Percentiles rank a stretch among this genome's conserved stretches.
Evolutionary conservation across 2,888 invertebrate species (phyloP).

Genomic region (Xestia sexstrigata): DNA sequence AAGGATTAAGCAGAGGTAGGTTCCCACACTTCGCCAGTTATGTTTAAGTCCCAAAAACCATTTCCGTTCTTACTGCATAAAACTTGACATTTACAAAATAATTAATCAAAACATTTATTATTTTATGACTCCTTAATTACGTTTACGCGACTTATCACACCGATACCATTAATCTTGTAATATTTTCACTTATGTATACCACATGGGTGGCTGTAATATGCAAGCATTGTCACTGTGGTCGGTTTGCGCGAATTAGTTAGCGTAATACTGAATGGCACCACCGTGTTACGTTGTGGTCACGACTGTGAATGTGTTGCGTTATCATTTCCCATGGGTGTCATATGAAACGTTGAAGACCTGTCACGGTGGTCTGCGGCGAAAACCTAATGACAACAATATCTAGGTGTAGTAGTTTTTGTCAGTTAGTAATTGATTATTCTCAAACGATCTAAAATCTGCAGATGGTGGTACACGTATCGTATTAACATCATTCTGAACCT

Average conservation of each 20-base stretch:
- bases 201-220: constrained; percentile 18
- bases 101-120: constrained; percentile 14
- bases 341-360: constrained; percentile 26
- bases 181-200: constrained; percentile 5
- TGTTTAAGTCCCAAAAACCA: neutral
- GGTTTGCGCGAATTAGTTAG: constrained; percentile 36
- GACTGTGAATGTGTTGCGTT: constrained; percentile 48
- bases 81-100: constrained; percentile 1
- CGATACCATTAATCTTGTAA: constrained; percentile 31
- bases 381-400: neutral
- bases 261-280: constrained; percentile 36
- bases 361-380: constrained; percentile 28
- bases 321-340: constrained; percentile 59
- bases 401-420: neutral
- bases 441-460: neutral
- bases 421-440: neutral
- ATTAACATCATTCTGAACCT: too few relatives aligned
- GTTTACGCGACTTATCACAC: neutral
- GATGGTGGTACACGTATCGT: too few relatives aligned
- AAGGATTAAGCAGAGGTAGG: too few relatives aligned
- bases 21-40: too few relatives aligned
- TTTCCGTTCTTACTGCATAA: neutral
- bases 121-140: constrained; percentile 24
- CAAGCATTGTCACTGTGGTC: constrained; percentile 28
- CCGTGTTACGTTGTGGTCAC: constrained; percentile 46